Base-by-base conservation (phyloP, 2,113 vertebrate species). In the Pungitius pungitius region DNA sequence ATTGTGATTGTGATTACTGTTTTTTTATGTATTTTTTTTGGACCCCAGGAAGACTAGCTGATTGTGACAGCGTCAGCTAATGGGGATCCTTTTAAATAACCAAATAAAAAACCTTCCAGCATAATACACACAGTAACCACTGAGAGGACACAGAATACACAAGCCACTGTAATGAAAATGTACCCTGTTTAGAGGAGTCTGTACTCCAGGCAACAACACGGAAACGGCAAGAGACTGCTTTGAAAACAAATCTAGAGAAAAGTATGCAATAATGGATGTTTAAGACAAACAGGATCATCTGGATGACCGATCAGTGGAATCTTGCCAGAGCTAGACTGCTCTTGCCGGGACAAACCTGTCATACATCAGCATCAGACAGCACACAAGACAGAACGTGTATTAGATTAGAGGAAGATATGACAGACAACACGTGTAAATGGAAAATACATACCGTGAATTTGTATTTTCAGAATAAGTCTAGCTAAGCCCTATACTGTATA, bases 161-260 rank as follows among this genome's bases (percentile, higher is more conserved):
- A 69, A 24, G 72, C 45, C 78, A 71, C 72, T 1, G 39, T 39
- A 73, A 74, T 68, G 66, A 77, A 81, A 86, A 74, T 51, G 80
- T 55, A 55, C n/a, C 68, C 62, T 57, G 24, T 18, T 73, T 9
- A n/a, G 45, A 80, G 18, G 10, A 64, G 47, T 68, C 63, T 68
- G 87, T 82, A 81, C 64, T 30, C 79, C 77, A 79, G 72, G 87
- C 84, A 85, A 88, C 86, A 67, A 63, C 12, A 22, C 62, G n/a
- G 51, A 45, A 67, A 73, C n/a, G 55, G 74, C 73, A 59, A 69
- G 72, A 30, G 37, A 37, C 59, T 71, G 30, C 2, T 30, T 30
- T 30, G 60, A 77, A 64, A 71, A 76, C 52, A 83, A 84, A 49
- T 51, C 47, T 22, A 1, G 51, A 54, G 51, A 26, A 26, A 54